Evolutionary conservation across 2,797 vertebrate species (phyloP), one percentile per base, ranked within the genome.

Genomic region (Columba guinea): DNA sequence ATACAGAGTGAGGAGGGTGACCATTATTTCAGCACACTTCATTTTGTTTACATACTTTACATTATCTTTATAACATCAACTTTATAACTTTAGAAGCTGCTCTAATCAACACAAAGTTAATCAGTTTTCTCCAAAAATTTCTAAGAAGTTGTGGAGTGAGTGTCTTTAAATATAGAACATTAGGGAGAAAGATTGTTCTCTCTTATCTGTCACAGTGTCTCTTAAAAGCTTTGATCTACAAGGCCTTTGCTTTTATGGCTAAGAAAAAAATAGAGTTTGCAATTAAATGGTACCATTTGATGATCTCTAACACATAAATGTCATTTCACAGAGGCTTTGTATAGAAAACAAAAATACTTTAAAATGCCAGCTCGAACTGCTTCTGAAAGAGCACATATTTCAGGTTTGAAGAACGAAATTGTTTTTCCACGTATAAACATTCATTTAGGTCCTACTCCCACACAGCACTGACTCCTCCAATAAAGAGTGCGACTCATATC

Each of bases 161-260:
- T 56, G 7, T 41, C 32, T 88, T 83, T 94, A 86, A 73, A 81
- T 37, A 78, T 3, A 68, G 39, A 77, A 48, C 20, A 77, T 87
- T 74, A 84, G 12, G 15, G 21, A 67, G 34, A 90, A 88, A 93
- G 34, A 84, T 26, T 88, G 26, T 59, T 91, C 41, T 70, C 30
- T 88, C 52, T 22, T 80, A 53, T 81, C 84, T 90, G 89, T 76
- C 78, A 89, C 17, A 77, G 14, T 63, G 41, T 56, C 77, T 88
- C 77, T 94, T 88, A 90, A 93, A 94, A 95, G 19, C 77, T 93
- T 90, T 94, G 88, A 94, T 95, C 77, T 87, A 76, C 89, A 93
- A 93, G 70, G 44, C 35, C 55, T 93, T 82, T 95, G 39, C 68
- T 96, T 95, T 95, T 84, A 90, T 26, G 52, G 77, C 39, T 92